Evolutionary conservation across 2,888 invertebrate species (phyloP), one percentile per base, ranked within the genome.

Genomic region (Xestia rhomboidea): DNA sequence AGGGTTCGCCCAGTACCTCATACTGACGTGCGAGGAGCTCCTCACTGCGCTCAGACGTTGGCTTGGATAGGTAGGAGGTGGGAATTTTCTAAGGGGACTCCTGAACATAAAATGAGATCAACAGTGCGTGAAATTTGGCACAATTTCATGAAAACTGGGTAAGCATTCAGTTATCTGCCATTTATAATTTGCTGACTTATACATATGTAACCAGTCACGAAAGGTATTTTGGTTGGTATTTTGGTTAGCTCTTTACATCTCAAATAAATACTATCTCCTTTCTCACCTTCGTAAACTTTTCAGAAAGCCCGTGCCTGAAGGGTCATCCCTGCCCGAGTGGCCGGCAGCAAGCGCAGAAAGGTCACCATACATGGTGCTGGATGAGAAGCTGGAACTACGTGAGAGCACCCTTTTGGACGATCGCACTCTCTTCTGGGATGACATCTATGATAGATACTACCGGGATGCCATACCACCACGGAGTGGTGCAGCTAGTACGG

Each of bases 351-450:
- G 83, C 8, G 74, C 34, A 3, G 51, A 76, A n/a, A 77, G 89
- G 60, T 69, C 86, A 13, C 93, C 92, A 1, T 89, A 93, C 85
- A 93, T 93, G 93, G 89, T 89, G 0, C 76, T 94, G 27, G 86
- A 87, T 24, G 82, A 69, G 18, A 64, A 73, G 21, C 46, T 92
- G 62, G 77, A 89, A 78, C 85, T 93, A 69, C 89, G 81, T 21
- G 87, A 7, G 77, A 87, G 6, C 78, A 91, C 24, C 49, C 24
- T 49, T 49, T 80, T 91, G 13, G 81, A 85, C 41, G 74, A 80
- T 0, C 90, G 92, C n/a, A 68, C 80, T 27, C 76, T 74, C 24
- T 90, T 94, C 77, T 94, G 94, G 94, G 91, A 93, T 57, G 73
- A 78, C 18, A 90, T 94, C 62, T 94, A 93, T 84, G 79, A 86